Percentiles rank a stretch among this genome's conserved stretches.
These are phyloP conservation scores for Drosophila sordidapex DNA, from an alignment of 2,888 invertebrate genomes.

Conservation along the genomic window DNA sequence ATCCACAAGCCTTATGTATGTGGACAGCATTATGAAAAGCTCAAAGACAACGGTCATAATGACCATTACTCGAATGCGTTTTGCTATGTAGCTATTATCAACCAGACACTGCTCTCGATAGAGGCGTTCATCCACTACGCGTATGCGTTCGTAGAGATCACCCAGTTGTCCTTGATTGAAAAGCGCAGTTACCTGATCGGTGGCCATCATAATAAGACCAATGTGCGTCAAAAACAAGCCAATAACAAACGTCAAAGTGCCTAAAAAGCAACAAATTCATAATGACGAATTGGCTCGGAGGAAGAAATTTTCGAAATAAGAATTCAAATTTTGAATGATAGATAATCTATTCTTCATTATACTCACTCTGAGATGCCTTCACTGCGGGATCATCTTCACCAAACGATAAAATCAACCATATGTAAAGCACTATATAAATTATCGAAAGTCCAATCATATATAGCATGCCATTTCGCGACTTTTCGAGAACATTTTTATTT, in stretches of 20 bases:
- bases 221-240: slow-evolving; percentile 84
- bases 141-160: slow-evolving; percentile 81
- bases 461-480: slow-evolving; percentile 79
- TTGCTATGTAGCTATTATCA: slow-evolving; percentile 70
- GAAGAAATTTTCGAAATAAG: not conserved
- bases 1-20: slow-evolving; percentile 77
- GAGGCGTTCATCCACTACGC: slow-evolving; percentile 82
- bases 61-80: slow-evolving; percentile 78
- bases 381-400: slow-evolving; percentile 77
- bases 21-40: slow-evolving; percentile 72
- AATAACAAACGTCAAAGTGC: slow-evolving; percentile 84
- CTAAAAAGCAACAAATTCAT: slow-evolving; percentile 50
- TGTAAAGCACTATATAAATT: slow-evolving; percentile 74
- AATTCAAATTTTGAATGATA: not conserved
- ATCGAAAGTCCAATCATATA: slow-evolving; percentile 70
- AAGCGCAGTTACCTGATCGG: slow-evolving; percentile 82
- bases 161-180: slow-evolving; percentile 81
- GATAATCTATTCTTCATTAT: not conserved
- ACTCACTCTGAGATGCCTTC: slow-evolving; percentile 82
- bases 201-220: slow-evolving; percentile 83
- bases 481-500: slow-evolving; percentile 68
- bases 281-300: not conserved
- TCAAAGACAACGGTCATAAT: slow-evolving; percentile 75
- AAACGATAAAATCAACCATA: slow-evolving; percentile 79
- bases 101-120: slow-evolving; percentile 77